A percentile compares a stretch with the other conserved stretches of the same genome.
Conservation (phyloP, 2,797 vertebrate genomes). For the Spea hammondii region DNA sequence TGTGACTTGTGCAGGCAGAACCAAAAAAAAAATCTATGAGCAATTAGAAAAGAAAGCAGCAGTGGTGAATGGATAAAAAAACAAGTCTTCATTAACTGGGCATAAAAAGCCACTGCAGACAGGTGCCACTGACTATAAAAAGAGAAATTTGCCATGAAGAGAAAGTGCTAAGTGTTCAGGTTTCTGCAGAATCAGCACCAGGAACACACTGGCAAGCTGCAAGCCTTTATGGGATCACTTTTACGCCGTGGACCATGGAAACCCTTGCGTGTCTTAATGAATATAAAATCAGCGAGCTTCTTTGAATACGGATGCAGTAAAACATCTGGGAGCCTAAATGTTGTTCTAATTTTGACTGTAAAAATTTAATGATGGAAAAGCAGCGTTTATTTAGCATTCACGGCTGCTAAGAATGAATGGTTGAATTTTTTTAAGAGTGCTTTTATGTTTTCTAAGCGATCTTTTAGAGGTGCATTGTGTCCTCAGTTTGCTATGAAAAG, state of each 20-base stretch:
- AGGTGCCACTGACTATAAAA: slow-evolving; percentile 51
- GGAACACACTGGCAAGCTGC: slow-evolving; percentile 42
- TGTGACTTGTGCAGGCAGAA: neutral
- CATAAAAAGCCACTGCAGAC: slow-evolving; percentile 48
- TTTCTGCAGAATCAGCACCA: slow-evolving; percentile 50
- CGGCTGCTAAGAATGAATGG: slow-evolving; percentile 40
- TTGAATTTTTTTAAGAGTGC: slow-evolving; percentile 28
- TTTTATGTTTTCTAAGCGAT: slow-evolving; percentile 41
- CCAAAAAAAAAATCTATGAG: slow-evolving; percentile 18
- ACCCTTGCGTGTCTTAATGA: slow-evolving; percentile 52
- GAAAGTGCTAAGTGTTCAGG: slow-evolving; percentile 51
- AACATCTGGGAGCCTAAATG: slow-evolving; percentile 53
- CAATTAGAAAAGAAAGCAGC: slow-evolving; percentile 30
- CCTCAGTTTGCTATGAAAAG: slow-evolving; percentile 19
- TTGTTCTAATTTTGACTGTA: slow-evolving; percentile 54
- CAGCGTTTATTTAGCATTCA: slow-evolving; percentile 48
- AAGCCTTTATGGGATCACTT: slow-evolving; percentile 45
- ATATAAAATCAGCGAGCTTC: slow-evolving; percentile 52
- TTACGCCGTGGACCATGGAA: slow-evolving; percentile 46
- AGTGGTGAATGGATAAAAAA: slow-evolving; percentile 20
- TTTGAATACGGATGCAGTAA: slow-evolving; percentile 51
- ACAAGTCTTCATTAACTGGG: slow-evolving; percentile 44
- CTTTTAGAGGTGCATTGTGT: slow-evolving; percentile 40
- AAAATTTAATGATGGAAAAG: slow-evolving; percentile 53
- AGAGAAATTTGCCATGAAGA: slow-evolving; percentile 49